Evolutionary conservation across 2,888 invertebrate species (phyloP), one percentile per base, ranked within the genome.

Genomic region (Sialis fuliginosa): DNA sequence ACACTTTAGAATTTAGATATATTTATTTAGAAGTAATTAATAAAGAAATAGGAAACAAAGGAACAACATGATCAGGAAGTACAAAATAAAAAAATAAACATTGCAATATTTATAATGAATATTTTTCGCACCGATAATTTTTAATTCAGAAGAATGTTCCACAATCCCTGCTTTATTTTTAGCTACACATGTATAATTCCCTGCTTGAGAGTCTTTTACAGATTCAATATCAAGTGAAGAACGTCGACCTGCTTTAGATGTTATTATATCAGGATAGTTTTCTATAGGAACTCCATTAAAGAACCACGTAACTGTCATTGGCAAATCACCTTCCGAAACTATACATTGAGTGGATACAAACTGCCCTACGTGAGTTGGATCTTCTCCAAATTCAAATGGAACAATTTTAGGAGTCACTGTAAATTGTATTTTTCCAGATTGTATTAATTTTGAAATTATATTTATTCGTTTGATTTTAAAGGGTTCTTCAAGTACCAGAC

Each of bases 321-420:
- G 71, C 42, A 79, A 67, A 64, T 84, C 83, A 43, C 83, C 80
- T 55, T 75, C 70, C 52, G 73, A 69, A 42, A 74, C 72, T 44
- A 74, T 71, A 62, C 80, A 81, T 47, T 72, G 70, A 43, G 75
- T 71, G 60, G 77, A 74, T 52, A 75, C 70, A 54, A 74, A 72
- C 58, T 80, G 78, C 53, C 77, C 68, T 48, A 67, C 63, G 54
- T 77, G 74, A 50, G 72, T 68, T 48, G 77, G 73, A 10, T 12
- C 37, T 52, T 78, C 74, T 55, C 76, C 78, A 58, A 80, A 79
- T 47, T 70, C 64, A 58, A 80, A 81, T 53, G 79, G 76, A 55
- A 73, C 62, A 58, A 80, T 74, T 62, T 75, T 73, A 53, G 79
- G 78, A 55, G 74, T 71, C 62, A 79, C 79, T 79, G 68, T 22